phyloP scores from a whole-genome alignment of 2,888 invertebrate genomes.

The Serripes groenlandicus region DNA sequence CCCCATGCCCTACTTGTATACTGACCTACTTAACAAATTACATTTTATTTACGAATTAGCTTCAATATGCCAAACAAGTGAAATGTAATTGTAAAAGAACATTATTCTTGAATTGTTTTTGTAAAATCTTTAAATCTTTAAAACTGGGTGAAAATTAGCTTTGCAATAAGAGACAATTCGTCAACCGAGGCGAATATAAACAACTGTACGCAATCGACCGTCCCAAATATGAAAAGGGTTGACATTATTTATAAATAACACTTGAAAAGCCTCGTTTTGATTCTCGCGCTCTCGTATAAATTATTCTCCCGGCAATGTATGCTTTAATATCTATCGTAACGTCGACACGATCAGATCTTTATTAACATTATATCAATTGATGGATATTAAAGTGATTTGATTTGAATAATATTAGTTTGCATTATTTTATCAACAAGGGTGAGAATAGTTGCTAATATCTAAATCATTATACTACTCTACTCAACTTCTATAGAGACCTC shows the following conservation, averaged over 20 bases:
- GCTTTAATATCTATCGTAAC: slow-evolving; percentile 2
- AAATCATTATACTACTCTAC: background rate
- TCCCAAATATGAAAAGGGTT: background rate
- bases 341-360: background rate
- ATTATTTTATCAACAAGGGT: slow-evolving; percentile 1
- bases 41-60: too few species aligned
- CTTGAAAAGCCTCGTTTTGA: background rate
- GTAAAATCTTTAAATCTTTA: too few species aligned
- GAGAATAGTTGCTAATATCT: slow-evolving; percentile 17
- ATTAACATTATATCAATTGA: background rate
- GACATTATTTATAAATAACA: background rate
- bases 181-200: too few species aligned
- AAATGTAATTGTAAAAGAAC: too few species aligned
- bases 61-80: too few species aligned
- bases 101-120: too few species aligned
- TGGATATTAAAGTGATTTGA: background rate
- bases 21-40: too few species aligned
- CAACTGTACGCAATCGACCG: too few species aligned
- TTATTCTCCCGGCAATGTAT: background rate
- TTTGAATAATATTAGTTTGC: background rate
- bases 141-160: too few species aligned
- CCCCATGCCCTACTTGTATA: too few species aligned
- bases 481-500: background rate
- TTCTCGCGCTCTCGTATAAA: background rate
- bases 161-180: too few species aligned